These are phyloP conservation scores for Podarcis siculus DNA, from an alignment of 2,797 vertebrate genomes.

Conservation along the genomic window DNA sequence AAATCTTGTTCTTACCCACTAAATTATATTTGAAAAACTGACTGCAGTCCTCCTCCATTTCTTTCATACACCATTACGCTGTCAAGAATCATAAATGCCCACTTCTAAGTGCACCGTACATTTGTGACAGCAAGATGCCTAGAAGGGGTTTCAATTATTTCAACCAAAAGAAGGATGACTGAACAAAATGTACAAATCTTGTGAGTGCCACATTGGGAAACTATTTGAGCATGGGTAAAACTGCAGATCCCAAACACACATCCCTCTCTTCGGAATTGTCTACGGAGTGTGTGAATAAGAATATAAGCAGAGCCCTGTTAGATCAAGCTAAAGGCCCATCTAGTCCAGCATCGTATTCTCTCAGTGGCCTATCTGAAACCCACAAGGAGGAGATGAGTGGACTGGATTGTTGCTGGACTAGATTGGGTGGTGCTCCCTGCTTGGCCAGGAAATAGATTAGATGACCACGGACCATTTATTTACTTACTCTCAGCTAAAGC, in stretches of 20 bases:
- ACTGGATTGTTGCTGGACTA: not conserved
- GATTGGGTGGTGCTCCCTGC: no score
- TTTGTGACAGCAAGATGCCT: conserved; percentile 35
- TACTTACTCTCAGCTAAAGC: no score
- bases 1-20: conserved; percentile 18
- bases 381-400: no score
- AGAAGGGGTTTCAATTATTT: conserved; percentile 41
- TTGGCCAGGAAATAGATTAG: not conserved
- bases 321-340: no score
- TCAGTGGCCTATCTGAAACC: no score
- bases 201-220: not conserved
- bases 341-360: no score
- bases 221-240: not conserved
- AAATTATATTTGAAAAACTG: conserved; percentile 21
- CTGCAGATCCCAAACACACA: not conserved
- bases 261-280: no score
- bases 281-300: not conserved
- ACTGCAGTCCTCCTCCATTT: not conserved
- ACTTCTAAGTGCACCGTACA: not conserved
- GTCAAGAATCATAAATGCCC: conserved; percentile 21
- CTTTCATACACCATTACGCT: conserved; percentile 23
- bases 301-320: no score
- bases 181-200: conserved; percentile 26
- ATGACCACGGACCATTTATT: not conserved
- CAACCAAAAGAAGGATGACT: conserved; percentile 21